Percentiles rank a stretch among this genome's conserved stretches.
These are phyloP conservation scores for Rhagium mordax DNA, from an alignment of 2,888 invertebrate genomes.

Conservation along the genomic window DNA sequence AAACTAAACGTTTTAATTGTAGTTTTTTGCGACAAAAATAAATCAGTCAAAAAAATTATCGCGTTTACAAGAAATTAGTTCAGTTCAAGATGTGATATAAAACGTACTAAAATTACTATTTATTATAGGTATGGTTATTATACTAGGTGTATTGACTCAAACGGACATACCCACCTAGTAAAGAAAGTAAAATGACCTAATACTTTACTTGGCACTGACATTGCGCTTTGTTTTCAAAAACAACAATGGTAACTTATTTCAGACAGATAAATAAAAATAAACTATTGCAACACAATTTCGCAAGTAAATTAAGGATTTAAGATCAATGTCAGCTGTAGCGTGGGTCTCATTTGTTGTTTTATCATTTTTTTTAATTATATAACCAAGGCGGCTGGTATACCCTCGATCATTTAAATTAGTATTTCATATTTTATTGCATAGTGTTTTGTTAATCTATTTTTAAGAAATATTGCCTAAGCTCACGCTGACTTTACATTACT, in stretches of 20 bases:
- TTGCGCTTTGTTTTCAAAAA: neutral
- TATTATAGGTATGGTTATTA: no score
- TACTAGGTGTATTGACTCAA: no score
- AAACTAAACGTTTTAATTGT: no score
- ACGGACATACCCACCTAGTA: no score
- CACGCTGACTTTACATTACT: no score
- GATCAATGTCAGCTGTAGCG: neutral
- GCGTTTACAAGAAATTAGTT: no score
- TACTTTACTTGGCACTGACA: neutral
- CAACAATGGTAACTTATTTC: neutral
- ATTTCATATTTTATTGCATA: neutral
- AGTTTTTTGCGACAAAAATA: no score
- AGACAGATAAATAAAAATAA: neutral
- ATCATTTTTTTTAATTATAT: neutral
- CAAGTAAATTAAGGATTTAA: neutral
- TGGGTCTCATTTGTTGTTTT: neutral
- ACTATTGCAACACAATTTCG: neutral
- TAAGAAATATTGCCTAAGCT: no score
- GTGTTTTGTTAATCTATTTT: neutral
- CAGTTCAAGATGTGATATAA: no score
- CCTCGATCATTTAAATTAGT: neutral
- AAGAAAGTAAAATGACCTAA: neutral
- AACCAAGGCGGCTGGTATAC: neutral
- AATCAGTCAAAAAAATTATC: no score
- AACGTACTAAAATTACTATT: no score